phyloP scores from a whole-genome alignment of 2,797 vertebrate species.

The Acipenser oxyrinchus region DNA sequence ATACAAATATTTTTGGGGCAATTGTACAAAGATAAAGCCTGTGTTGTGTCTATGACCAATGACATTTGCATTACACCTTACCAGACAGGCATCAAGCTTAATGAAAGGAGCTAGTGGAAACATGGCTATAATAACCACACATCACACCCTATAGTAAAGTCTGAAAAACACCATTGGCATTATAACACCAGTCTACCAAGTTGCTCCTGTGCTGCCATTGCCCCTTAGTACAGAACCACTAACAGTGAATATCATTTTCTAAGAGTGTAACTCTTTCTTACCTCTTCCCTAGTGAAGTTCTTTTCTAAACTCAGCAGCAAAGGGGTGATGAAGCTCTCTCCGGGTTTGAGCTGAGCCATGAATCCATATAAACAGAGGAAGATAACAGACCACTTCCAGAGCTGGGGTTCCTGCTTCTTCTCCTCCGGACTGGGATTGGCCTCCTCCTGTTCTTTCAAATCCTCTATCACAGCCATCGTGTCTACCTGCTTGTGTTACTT shows the following conservation, averaged over 20 bases:
- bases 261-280: conserved; percentile 31
- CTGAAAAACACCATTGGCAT: neutral
- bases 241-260: neutral
- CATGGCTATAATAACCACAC: neutral
- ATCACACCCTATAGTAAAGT: neutral
- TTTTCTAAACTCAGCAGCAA: conserved; percentile 65
- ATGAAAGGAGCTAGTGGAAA: too few relatives aligned
- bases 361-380: conserved; percentile 90
- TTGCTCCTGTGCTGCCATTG: neutral
- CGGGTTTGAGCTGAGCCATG: conserved; percentile 78
- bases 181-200: too few relatives aligned
- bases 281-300: conserved; percentile 82
- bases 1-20: too few relatives aligned
- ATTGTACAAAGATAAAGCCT: too few relatives aligned
- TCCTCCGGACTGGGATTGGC: too few relatives aligned
- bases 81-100: too few relatives aligned
- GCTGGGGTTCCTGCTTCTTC: conserved; percentile 8
- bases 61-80: too few relatives aligned
- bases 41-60: too few relatives aligned
- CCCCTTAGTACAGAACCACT: neutral
- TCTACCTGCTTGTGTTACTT: too few relatives aligned
- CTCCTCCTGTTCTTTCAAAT: too few relatives aligned
- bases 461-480: too few relatives aligned
- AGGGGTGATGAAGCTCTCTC: conserved; percentile 89
- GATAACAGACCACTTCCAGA: conserved; percentile 67